Conservation (phyloP, 2,888 invertebrate species). For the Leptopterna dolabrata region DNA sequence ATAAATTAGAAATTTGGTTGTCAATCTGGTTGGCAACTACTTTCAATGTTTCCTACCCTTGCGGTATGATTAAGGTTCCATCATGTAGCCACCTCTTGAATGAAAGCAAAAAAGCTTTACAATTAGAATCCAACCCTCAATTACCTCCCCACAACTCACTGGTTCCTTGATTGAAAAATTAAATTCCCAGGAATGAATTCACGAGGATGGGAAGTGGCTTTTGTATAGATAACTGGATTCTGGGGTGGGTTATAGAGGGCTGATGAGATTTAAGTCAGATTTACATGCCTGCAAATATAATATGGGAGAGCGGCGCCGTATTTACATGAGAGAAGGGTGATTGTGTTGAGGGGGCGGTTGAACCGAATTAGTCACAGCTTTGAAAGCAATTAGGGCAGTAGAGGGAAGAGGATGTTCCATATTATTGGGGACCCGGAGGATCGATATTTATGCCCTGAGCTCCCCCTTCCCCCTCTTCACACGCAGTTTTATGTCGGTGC, state of each 20-base stretch:
- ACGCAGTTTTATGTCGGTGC: too few relatives aligned
- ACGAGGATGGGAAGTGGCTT: conserved; percentile 22
- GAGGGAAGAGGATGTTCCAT: conserved; percentile 42
- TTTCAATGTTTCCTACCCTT: too few relatives aligned
- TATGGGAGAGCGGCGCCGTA: conserved; percentile 32
- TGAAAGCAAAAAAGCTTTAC: background rate
- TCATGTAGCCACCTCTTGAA: background rate
- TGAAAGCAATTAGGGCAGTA: conserved; percentile 61
- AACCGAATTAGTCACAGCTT: conserved; percentile 60
- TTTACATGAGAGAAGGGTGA: conserved; percentile 44
- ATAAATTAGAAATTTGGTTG: too few relatives aligned
- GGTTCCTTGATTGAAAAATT: conserved; percentile 37
- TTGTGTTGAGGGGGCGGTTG: background rate
- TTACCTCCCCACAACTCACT: conserved; percentile 17
- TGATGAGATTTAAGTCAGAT: conserved; percentile 51
- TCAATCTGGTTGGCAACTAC: too few relatives aligned
- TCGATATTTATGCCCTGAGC: conserved; percentile 6
- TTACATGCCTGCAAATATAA: conserved; percentile 55
- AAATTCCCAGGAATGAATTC: background rate
- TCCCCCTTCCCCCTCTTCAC: background rate
- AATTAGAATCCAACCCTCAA: conserved; percentile 18
- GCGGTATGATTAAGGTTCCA: background rate
- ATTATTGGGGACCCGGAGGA: background rate
- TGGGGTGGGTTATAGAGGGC: conserved; percentile 22
- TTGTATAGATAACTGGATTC: conserved; percentile 37